These are phyloP conservation scores for Resseliella maxima DNA, from an alignment of 2,888 invertebrate genomes.

Conservation along the genomic window DNA sequence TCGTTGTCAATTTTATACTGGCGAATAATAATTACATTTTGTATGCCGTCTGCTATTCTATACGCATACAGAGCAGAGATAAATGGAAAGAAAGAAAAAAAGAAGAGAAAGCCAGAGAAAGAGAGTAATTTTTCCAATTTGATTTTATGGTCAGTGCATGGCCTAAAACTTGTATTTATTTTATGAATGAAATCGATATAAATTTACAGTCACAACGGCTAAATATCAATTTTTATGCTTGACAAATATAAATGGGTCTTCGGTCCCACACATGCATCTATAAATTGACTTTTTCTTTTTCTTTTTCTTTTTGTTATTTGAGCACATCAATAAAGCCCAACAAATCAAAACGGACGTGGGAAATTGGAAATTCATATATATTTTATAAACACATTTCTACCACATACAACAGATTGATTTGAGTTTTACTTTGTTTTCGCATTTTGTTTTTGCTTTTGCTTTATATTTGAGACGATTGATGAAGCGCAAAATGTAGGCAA, in stretches of 20 bases:
- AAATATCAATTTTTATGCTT: neutral
- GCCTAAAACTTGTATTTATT: neutral
- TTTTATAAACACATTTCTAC: slow-evolving; percentile 1
- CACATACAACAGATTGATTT: neutral
- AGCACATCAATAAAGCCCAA: neutral
- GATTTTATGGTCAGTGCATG: neutral
- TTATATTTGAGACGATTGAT: neutral
- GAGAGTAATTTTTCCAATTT: slow-evolving; percentile 24
- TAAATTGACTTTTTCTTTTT: no score
- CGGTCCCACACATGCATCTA: neutral
- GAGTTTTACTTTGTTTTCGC: neutral
- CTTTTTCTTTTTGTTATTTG: neutral
- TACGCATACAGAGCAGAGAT: no score
- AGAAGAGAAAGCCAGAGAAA: no score
- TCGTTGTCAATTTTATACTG: no score
- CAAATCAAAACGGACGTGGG: neutral
- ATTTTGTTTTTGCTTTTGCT: no score
- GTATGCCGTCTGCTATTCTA: no score
- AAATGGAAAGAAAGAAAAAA: no score
- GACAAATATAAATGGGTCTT: neutral
- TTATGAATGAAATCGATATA: slow-evolving; percentile 4
- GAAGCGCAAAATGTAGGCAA: slow-evolving; percentile 13
- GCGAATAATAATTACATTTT: no score
- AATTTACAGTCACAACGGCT: neutral
- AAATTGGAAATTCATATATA: neutral